Conservation (phyloP, 2,888 invertebrate genomes). For the Syrista parreyssii region DNA sequence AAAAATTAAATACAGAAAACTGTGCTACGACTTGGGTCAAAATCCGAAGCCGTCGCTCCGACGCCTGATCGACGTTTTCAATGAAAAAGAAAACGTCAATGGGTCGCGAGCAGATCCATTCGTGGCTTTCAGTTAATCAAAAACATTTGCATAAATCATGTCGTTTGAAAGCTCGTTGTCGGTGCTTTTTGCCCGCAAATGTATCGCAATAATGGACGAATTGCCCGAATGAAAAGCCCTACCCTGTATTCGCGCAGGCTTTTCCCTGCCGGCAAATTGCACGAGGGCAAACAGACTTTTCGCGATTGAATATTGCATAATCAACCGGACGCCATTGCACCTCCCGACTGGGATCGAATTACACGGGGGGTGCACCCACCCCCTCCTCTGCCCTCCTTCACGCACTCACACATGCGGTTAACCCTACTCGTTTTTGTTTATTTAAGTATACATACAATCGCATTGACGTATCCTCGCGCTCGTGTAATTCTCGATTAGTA, state of each 20-base stretch:
- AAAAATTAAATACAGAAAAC: background rate
- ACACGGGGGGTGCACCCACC: background rate
- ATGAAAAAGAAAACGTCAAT: background rate
- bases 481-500: background rate
- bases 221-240: background rate
- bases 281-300: background rate
- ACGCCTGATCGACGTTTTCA: background rate
- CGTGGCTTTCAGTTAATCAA: constrained; percentile 1
- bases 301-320: background rate
- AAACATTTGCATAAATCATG: constrained; percentile 9
- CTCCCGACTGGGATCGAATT: background rate
- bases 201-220: constrained; percentile 5
- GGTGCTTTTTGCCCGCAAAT: background rate
- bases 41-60: background rate
- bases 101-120: background rate
- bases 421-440: background rate
- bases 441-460: background rate
- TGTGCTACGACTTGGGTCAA: background rate
- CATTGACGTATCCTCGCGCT: no score
- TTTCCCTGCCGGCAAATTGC: background rate
- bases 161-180: constrained; percentile 8
- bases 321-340: background rate
- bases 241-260: background rate
- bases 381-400: background rate
- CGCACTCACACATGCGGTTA: background rate